A percentile compares a stretch with the other conserved stretches of the same genome.
These are phyloP conservation scores for Bursaphelenchus okinawaensis DNA, from an alignment of 2,888 invertebrate species.

Conservation along the genomic window DNA sequence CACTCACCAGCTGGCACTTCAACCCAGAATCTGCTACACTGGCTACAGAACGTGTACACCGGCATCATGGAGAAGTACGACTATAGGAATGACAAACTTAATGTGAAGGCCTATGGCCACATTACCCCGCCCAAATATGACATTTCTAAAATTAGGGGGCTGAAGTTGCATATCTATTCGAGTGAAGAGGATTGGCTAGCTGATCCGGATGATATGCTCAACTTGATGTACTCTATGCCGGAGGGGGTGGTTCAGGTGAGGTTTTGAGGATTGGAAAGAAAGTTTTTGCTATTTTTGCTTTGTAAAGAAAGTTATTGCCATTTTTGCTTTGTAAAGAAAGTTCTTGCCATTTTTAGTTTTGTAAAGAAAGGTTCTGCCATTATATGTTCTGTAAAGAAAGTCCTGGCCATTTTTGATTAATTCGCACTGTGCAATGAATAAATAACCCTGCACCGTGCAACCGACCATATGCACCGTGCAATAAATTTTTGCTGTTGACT, in stretches of 20 bases:
- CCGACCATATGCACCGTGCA: too few species aligned
- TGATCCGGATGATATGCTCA: constrained; percentile 10
- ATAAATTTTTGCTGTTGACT: too few species aligned
- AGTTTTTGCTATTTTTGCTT: background rate
- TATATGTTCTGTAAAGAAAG: too few species aligned
- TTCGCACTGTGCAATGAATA: too few species aligned
- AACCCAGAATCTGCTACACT: background rate
- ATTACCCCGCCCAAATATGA: constrained; percentile 13
- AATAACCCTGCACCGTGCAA: too few species aligned
- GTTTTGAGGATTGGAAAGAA: too few species aligned
- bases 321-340: background rate
- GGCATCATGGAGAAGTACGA: constrained; percentile 15
- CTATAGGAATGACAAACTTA: constrained; percentile 11
- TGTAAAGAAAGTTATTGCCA: background rate
- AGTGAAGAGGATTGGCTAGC: constrained; percentile 14
- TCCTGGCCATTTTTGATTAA: too few species aligned
- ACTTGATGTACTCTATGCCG: background rate
- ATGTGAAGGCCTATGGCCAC: constrained; percentile 11
- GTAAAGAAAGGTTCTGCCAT: too few species aligned
- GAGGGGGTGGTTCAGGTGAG: background rate
- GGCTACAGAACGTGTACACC: background rate
- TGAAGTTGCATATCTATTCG: constrained; percentile 16
- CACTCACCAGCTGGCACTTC: background rate
- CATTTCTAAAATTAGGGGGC: constrained; percentile 2
- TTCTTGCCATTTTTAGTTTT: too few species aligned